A percentile compares a stretch with the other conserved stretches of the same genome.
These are phyloP conservation scores for Neoaliturus tenellus DNA, from an alignment of 2,888 invertebrate genomes.

Conservation along the genomic window DNA sequence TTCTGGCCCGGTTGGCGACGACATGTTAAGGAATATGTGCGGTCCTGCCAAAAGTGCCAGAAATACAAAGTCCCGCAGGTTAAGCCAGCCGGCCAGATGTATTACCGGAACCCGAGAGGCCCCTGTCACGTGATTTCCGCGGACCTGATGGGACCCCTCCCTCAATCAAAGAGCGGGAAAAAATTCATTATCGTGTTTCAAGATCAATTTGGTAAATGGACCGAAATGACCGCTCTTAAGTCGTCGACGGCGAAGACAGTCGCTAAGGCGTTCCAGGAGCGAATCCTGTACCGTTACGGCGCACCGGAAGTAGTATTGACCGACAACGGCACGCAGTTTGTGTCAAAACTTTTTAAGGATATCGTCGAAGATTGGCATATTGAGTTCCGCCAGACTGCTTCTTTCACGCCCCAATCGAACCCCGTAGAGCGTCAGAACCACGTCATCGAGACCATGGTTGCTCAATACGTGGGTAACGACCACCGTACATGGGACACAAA, in stretches of 20 bases:
- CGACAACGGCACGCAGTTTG: constrained; percentile 39
- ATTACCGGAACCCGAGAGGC: constrained; percentile 17
- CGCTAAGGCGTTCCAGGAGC: not conserved
- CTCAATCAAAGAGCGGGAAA: constrained; percentile 61
- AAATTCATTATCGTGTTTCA: constrained; percentile 65
- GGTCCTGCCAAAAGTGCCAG: not conserved
- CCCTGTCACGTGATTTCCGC: constrained; percentile 50
- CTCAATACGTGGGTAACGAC: constrained; percentile 65
- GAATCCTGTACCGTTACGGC: constrained; percentile 37
- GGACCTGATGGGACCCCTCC: constrained; percentile 68
- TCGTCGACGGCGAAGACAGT: constrained; percentile 62
- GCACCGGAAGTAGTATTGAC: constrained; percentile 24
- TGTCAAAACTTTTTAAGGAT: constrained; percentile 10
- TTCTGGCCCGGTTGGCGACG: not conserved
- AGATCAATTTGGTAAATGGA: constrained; percentile 67
- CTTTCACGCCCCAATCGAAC: constrained; percentile 68
- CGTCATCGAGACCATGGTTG: constrained; percentile 69
- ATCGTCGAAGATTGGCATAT: constrained; percentile 53
- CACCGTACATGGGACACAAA: constrained; percentile 66
- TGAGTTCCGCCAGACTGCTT: constrained; percentile 65
- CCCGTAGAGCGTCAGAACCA: constrained; percentile 69
- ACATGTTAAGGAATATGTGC: not conserved
- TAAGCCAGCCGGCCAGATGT: constrained; percentile 29
- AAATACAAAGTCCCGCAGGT: not conserved
- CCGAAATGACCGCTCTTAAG: constrained; percentile 62